These are phyloP conservation scores for Cetoscarus ocellatus DNA, from an alignment of 2,797 vertebrate species.

Conservation along the genomic window DNA sequence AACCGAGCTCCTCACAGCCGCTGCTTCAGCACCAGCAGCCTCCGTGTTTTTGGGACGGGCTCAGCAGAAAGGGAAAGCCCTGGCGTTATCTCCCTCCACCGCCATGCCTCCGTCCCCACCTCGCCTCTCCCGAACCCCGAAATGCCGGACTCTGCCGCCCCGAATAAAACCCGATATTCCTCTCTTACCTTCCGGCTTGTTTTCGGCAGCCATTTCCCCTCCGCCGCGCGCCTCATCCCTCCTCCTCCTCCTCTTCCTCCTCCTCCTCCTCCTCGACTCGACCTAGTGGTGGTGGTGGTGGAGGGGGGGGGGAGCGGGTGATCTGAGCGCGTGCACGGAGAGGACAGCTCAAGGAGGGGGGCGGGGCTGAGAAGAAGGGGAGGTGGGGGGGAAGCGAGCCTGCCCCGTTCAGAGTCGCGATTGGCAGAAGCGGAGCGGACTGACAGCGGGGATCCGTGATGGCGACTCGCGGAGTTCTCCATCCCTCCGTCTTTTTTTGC, in stretches of 20 bases:
- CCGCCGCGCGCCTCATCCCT: constrained; percentile 95
- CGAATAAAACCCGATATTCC: constrained; percentile 80
- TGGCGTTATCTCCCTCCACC: constrained; percentile 51
- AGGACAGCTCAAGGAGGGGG: constrained; percentile 89
- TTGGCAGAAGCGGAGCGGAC: constrained; percentile 71
- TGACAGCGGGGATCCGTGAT: constrained; percentile 77
- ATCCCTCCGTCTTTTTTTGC: constrained; percentile 53
- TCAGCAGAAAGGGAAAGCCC: constrained; percentile 69
- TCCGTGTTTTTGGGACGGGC: constrained; percentile 80
- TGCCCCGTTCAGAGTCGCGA: constrained; percentile 72
- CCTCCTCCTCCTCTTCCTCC: constrained; percentile 80
- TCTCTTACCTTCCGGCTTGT: constrained; percentile 97
- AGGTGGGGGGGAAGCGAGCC: constrained; percentile 76
- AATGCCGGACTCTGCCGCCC: constrained; percentile 51
- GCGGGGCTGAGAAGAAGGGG: constrained; percentile 72
- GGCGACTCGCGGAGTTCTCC: constrained; percentile 70
- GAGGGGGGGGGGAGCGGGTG: constrained; percentile 50
- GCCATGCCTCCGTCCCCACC: constrained; percentile 47
- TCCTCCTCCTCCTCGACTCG: constrained; percentile 92
- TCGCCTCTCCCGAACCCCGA: constrained; percentile 56
- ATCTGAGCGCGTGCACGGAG: constrained; percentile 90
- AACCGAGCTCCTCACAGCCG: constrained; percentile 65
- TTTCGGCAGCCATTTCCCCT: constrained; percentile 99
- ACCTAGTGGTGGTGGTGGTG: constrained; percentile 84
- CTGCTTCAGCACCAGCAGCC: constrained; percentile 81